phyloP scores from a whole-genome alignment of 2,797 vertebrate genomes.

The Cuniculus paca region DNA sequence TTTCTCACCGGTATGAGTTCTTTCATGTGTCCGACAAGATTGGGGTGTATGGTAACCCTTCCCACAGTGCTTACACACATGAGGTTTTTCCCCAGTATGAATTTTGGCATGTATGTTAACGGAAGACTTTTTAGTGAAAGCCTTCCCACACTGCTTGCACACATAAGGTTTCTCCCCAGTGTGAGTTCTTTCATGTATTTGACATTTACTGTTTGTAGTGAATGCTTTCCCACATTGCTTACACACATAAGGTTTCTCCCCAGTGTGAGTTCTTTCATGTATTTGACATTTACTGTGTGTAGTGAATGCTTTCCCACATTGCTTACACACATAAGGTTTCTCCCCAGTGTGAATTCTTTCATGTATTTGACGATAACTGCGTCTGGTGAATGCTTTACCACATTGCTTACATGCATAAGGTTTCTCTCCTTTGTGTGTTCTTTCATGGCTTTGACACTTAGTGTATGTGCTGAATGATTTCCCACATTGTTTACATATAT shows the following conservation, averaged over 20 bases:
- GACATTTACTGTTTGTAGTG: too few species aligned
- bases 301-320: not conserved
- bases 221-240: not conserved
- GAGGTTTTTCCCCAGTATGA: too few species aligned
- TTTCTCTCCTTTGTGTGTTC: not conserved
- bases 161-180: too few species aligned
- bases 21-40: too few species aligned
- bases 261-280: not conserved
- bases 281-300: not conserved
- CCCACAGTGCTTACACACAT: too few species aligned
- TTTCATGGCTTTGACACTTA: not conserved
- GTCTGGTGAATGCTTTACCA: not conserved
- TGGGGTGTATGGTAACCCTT: too few species aligned
- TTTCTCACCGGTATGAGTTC: too few species aligned
- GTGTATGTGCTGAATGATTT: not conserved
- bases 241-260: not conserved
- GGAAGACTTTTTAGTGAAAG: too few species aligned
- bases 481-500: not conserved
- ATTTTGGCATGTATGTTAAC: too few species aligned
- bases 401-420: not conserved
- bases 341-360: not conserved
- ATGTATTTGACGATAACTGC: not conserved
- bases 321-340: not conserved
- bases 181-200: too few species aligned
- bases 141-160: not conserved